Percentiles rank a stretch among this genome's conserved stretches.
Conservation (phyloP, 2,797 vertebrate genomes). For the Paedocypris micromegethes region DNA sequence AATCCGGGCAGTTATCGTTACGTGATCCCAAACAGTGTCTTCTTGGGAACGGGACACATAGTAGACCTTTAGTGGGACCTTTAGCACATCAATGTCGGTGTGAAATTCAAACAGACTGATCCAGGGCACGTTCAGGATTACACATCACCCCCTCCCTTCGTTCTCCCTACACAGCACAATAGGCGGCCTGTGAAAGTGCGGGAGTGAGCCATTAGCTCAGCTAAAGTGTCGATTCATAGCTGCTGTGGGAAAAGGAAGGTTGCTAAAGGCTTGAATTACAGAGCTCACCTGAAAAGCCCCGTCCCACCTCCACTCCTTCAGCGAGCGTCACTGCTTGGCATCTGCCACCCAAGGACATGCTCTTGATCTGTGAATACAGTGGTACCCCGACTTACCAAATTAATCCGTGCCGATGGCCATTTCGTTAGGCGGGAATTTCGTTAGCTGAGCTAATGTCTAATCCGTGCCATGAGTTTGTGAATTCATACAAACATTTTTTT, state of each 20-base stretch:
- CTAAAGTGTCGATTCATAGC: slow-evolving; percentile 67
- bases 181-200: slow-evolving; percentile 70
- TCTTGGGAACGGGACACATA: slow-evolving; percentile 60
- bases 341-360: slow-evolving; percentile 51
- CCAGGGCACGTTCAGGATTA: slow-evolving; percentile 80
- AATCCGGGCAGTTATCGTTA: slow-evolving; percentile 39
- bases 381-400: too few relatives aligned
- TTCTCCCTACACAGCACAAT: slow-evolving; percentile 67
- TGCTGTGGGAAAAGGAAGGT: slow-evolving; percentile 73
- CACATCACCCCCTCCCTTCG: slow-evolving; percentile 63
- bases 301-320: slow-evolving; percentile 31
- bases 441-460: too few relatives aligned
- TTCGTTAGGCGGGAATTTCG: too few relatives aligned
- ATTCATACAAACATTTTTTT: too few relatives aligned
- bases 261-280: slow-evolving; percentile 65
- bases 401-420: too few relatives aligned
- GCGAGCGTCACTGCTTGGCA: slow-evolving; percentile 56
- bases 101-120: slow-evolving; percentile 83
- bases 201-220: slow-evolving; percentile 74
- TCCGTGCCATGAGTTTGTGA: too few relatives aligned
- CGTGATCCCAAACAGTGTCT: slow-evolving; percentile 51
- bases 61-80: slow-evolving; percentile 62
- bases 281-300: slow-evolving; percentile 55
- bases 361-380: too few relatives aligned
- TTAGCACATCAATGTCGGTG: slow-evolving; percentile 62